A percentile compares a stretch with the other conserved stretches of the same genome.
These are phyloP conservation scores for Festucalex cinctus DNA, from an alignment of 2,113 vertebrate species.

Conservation along the genomic window DNA sequence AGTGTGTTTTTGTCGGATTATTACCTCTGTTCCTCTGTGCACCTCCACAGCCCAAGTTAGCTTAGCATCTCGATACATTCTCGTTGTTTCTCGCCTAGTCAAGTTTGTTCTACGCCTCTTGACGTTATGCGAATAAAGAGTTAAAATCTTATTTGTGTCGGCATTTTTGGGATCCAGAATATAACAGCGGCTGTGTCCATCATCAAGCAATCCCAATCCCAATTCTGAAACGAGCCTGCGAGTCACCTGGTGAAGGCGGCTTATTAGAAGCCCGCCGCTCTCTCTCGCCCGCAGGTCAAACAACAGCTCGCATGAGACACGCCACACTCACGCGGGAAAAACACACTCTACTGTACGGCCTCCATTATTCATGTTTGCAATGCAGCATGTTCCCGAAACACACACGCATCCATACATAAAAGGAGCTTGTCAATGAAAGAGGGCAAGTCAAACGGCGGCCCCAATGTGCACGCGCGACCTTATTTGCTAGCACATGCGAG, in stretches of 20 bases:
- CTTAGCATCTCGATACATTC: too few relatives aligned
- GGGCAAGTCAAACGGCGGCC: not conserved
- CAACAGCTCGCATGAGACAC: constrained; percentile 37
- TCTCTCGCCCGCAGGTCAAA: constrained; percentile 50
- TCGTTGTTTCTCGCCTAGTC: too few relatives aligned
- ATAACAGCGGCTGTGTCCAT: too few relatives aligned
- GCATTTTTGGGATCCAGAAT: too few relatives aligned
- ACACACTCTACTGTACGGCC: constrained; percentile 21
- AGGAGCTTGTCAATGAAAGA: constrained; percentile 23
- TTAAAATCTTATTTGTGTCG: too few relatives aligned
- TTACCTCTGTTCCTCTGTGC: too few relatives aligned
- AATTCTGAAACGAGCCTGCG: not conserved
- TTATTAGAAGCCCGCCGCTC: constrained; percentile 38
- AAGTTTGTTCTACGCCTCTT: too few relatives aligned
- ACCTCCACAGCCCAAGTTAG: too few relatives aligned
- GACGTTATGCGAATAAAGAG: too few relatives aligned
- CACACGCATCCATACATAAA: constrained; percentile 24
- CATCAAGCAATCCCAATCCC: too few relatives aligned
- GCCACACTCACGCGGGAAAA: constrained; percentile 24
- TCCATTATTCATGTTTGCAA: constrained; percentile 44
- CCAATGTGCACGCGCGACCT: not conserved
- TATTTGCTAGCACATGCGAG: constrained; percentile 1
- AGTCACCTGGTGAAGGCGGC: constrained; percentile 10
- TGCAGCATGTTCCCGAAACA: constrained; percentile 31
- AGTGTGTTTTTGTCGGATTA: too few relatives aligned